phyloP scores from a whole-genome alignment of 2,797 vertebrate genomes.

The Sternotherus odoratus region DNA sequence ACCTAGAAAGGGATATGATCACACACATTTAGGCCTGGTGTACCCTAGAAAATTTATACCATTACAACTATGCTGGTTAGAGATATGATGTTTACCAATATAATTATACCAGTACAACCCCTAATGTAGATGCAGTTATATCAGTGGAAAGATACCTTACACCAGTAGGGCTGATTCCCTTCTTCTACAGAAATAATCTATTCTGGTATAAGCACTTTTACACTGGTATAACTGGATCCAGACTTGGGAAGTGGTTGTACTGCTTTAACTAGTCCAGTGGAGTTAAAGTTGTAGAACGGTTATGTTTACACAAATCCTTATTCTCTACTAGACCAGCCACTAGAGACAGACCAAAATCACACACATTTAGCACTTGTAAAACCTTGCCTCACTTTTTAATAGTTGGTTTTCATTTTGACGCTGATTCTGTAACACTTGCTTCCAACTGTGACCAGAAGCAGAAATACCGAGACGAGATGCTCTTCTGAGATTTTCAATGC shows the following conservation, averaged over 20 bases:
- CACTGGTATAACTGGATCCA: neutral
- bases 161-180: neutral
- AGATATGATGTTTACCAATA: neutral
- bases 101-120: neutral
- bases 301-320: neutral
- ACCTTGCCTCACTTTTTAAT: neutral
- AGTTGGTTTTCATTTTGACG: neutral
- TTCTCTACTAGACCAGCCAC: neutral
- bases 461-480: neutral
- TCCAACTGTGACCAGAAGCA: neutral
- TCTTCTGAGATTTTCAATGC: neutral
- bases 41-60: neutral
- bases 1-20: neutral
- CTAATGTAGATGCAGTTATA: neutral
- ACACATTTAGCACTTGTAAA: too few species aligned
- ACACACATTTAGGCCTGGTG: neutral
- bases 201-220: neutral
- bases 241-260: neutral
- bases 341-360: neutral
- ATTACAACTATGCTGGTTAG: too few species aligned
- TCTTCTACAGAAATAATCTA: neutral
- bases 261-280: neutral
- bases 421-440: neutral
- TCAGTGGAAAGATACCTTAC: too few species aligned
- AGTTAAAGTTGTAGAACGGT: accelerated